phyloP scores from a whole-genome alignment of 1,140 invertebrate genomes.

The Apis cerana region DNA sequence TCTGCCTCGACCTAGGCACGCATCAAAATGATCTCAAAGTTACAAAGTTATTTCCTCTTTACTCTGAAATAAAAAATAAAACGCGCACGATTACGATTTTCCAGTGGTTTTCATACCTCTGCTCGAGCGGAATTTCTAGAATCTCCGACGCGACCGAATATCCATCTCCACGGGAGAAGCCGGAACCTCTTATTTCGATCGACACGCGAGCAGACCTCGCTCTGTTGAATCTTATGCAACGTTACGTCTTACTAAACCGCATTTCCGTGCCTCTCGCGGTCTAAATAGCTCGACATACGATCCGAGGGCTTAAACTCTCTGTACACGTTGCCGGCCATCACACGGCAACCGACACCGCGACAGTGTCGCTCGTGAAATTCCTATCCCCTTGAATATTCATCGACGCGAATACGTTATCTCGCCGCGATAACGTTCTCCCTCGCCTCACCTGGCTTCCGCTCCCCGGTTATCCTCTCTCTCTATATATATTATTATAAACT shows the following conservation, averaged over 20 bases:
- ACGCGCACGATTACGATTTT: no score
- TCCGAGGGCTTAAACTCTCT: not conserved
- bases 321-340: not conserved
- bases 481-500: no score
- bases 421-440: slow-evolving; percentile 4
- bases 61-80: no score
- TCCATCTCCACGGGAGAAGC: not conserved
- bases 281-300: slow-evolving; percentile 20
- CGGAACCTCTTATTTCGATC: not conserved
- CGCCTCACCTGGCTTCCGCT: not conserved
- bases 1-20: no score
- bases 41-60: no score
- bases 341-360: slow-evolving; percentile 6
- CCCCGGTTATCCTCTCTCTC: not conserved
- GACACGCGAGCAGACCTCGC: not conserved
- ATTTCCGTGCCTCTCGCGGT: not conserved
- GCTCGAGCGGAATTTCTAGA: no score
- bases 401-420: slow-evolving; percentile 13
- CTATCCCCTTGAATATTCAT: slow-evolving; percentile 34
- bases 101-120: no score
- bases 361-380: not conserved
- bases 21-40: no score
- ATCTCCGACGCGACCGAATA: not conserved
- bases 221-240: not conserved
- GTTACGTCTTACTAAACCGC: not conserved